A percentile compares a stretch with the other conserved stretches of the same genome.
Conservation (phyloP, 2,888 invertebrate species). For the Chrysolina americana region DNA sequence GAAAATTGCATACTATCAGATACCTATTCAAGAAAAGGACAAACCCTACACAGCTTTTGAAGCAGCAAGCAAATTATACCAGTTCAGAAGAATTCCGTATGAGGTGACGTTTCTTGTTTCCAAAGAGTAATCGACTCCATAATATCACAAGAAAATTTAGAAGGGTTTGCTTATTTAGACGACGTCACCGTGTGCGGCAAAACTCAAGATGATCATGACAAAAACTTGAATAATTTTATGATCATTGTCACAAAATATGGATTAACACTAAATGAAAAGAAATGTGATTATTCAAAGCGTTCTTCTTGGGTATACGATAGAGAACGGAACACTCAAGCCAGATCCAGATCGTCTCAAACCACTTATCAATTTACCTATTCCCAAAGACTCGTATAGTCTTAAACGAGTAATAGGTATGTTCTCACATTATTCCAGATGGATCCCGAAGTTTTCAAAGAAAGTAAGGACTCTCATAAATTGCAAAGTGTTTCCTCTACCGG, state of each 20-base stretch:
- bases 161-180: slow-evolving; percentile 19
- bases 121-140: too few relatives aligned
- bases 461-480: too few relatives aligned
- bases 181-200: slow-evolving; percentile 21
- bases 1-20: too few relatives aligned
- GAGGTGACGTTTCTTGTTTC: too few relatives aligned
- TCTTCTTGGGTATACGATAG: too few relatives aligned
- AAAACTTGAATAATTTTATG: not conserved
- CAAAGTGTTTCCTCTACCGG: too few relatives aligned
- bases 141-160: not conserved
- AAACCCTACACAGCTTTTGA: too few relatives aligned
- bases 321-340: slow-evolving; percentile 14
- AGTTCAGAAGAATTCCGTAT: too few relatives aligned
- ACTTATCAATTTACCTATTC: not conserved
- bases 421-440: slow-evolving; percentile 12
- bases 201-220: not conserved
- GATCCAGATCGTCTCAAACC: slow-evolving; percentile 8
- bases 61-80: too few relatives aligned
- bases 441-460: not conserved
- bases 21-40: too few relatives aligned
- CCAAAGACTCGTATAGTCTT: not conserved
- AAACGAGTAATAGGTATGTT: too few relatives aligned
- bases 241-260: not conserved
- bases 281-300: not conserved
- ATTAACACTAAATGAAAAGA: not conserved